phyloP scores from a whole-genome alignment of 64 coral and sea anemone species.

The Dendrophyllia cribrosa region DNA sequence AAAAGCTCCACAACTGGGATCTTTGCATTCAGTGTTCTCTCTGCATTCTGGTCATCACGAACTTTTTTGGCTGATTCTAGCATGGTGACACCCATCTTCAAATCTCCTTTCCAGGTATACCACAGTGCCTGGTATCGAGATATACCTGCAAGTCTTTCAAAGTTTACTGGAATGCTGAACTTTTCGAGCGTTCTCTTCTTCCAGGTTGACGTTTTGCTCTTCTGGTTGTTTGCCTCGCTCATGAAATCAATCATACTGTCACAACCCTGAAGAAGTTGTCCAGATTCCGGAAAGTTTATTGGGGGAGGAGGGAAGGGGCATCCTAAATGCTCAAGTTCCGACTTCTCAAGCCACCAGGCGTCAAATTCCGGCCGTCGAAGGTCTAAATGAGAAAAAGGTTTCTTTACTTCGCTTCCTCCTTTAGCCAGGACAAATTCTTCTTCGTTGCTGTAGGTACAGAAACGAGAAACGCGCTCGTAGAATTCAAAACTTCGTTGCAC shows the following conservation, averaged over 20 bases:
- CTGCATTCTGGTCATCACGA: background rate
- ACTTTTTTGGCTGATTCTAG: constrained; percentile 33
- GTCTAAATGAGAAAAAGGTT: constrained; percentile 19
- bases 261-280: background rate
- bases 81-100: constrained; percentile 53
- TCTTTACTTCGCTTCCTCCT: constrained; percentile 32
- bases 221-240: constrained; percentile 1
- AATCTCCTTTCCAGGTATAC: constrained; percentile 25
- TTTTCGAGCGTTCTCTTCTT: constrained; percentile 27
- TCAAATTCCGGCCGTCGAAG: constrained; percentile 27
- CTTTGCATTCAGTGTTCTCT: background rate
- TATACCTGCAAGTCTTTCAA: constrained; percentile 39
- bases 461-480: constrained; percentile 38
- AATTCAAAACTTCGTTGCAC: constrained; percentile 58
- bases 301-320: constrained; percentile 17
- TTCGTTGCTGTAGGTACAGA: constrained; percentile 29
- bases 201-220: constrained; percentile 7
- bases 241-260: constrained; percentile 40
- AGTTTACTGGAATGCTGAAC: constrained; percentile 46
- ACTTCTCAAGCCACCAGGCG: constrained; percentile 60
- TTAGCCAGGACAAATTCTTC: constrained; percentile 50
- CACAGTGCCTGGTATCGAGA: constrained; percentile 39
- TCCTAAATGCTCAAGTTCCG: constrained; percentile 35
- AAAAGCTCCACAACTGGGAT: constrained; percentile 47
- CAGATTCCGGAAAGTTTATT: background rate